Evolutionary conservation across 23 tunicate genomes (phyloP).

Genomic region (Phallusia fumigata): DNA sequence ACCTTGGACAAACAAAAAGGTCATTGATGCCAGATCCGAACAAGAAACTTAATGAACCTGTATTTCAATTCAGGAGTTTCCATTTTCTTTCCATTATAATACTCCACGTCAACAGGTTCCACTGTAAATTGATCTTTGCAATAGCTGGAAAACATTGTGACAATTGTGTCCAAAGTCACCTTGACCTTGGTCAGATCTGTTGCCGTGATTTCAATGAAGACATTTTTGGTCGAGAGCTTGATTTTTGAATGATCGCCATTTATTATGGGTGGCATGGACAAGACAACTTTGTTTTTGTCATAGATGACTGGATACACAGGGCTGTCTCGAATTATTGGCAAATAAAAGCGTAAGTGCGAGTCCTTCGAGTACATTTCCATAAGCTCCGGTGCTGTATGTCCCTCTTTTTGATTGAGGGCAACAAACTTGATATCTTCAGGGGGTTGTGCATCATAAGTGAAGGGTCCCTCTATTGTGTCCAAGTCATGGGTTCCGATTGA

Average conservation of each 20-base stretch:
- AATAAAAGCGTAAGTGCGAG: conserved; percentile 68
- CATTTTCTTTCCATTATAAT: conserved; percentile 44
- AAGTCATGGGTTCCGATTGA: conserved; percentile 99
- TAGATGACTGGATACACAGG: conserved; percentile 85
- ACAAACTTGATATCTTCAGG: conserved; percentile 84
- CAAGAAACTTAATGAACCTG: conserved; percentile 43
- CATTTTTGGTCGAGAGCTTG: conserved; percentile 77
- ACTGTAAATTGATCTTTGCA: conserved; percentile 69
- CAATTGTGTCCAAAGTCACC: conserved; percentile 86
- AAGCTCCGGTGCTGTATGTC: conserved; percentile 63
- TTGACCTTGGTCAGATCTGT: conserved; percentile 95
- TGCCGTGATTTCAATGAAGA: conserved; percentile 96
- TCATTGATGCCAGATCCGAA: too few relatives aligned
- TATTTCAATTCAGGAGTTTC: conserved; percentile 77
- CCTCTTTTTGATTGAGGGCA: conserved; percentile 74
- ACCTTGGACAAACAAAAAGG: too few relatives aligned
- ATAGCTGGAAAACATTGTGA: conserved; percentile 87
- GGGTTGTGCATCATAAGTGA: conserved; percentile 74
- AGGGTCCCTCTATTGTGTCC: conserved; percentile 95
- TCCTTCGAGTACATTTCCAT: conserved; percentile 93
- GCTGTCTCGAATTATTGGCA: conserved; percentile 87
- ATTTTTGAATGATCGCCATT: conserved; percentile 98
- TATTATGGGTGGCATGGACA: conserved; percentile 98
- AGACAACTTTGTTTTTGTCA: conserved; percentile 73
- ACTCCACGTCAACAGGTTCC: conserved; percentile 77